Conservation (phyloP, 2,888 invertebrate genomes). For the Ormyrus pomaceus region DNA sequence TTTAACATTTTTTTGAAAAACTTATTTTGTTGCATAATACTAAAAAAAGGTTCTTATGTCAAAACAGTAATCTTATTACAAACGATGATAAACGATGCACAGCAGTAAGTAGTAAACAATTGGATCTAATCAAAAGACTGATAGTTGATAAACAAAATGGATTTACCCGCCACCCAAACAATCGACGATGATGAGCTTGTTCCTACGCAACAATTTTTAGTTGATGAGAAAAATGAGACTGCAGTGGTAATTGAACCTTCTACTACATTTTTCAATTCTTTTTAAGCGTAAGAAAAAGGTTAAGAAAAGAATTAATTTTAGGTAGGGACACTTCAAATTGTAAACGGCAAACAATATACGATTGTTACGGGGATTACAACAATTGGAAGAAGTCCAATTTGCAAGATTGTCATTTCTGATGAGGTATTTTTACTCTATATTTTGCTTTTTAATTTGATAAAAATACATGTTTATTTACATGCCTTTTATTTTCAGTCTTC, state of each 20-base stretch:
- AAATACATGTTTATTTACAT: neutral
- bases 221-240: constrained; percentile 17
- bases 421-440: constrained; percentile 46
- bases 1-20: too few species aligned
- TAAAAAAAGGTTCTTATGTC: too few species aligned
- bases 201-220: constrained; percentile 13
- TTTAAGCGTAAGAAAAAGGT: neutral
- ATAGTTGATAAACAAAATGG: constrained; percentile 31
- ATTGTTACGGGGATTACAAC: constrained; percentile 41
- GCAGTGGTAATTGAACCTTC: constrained; percentile 36
- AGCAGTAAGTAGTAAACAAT: too few species aligned
- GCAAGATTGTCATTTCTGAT: constrained; percentile 34
- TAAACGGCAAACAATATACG: constrained; percentile 1
- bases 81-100: too few species aligned
- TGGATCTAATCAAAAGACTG: neutral
- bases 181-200: constrained; percentile 45
- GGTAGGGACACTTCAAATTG: constrained; percentile 40
- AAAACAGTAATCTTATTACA: too few species aligned
- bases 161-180: constrained; percentile 54
- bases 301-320: constrained; percentile 14
- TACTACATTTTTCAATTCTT: too few species aligned
- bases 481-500: too few species aligned
- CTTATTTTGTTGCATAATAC: too few species aligned
- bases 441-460: constrained; percentile 8
- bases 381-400: constrained; percentile 51